phyloP scores from a whole-genome alignment of 2,888 invertebrate genomes.

The Smittia aterrima region DNA sequence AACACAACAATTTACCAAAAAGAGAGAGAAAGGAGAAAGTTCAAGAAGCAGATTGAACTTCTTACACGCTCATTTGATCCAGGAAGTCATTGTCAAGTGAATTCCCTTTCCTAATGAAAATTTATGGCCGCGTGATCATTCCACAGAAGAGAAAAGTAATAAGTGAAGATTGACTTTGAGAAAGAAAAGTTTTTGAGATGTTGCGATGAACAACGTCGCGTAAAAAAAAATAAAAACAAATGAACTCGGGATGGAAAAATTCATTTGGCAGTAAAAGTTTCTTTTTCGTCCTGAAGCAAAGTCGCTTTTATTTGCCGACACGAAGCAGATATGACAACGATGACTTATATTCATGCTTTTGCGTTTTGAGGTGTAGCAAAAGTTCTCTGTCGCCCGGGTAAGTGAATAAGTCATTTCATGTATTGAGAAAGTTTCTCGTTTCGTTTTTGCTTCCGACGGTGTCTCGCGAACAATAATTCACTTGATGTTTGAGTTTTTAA shows the following conservation, averaged over 20 bases:
- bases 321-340: constrained; percentile 24
- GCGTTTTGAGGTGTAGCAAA: constrained; percentile 16
- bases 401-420: constrained; percentile 25
- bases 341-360: neutral
- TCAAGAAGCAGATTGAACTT: too few relatives aligned
- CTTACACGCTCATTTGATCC: too few relatives aligned
- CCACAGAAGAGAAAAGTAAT: neutral
- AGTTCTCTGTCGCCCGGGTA: neutral
- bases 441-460: neutral
- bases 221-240: neutral
- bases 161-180: neutral
- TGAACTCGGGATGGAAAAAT: constrained; percentile 14
- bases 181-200: neutral
- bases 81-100: too few relatives aligned
- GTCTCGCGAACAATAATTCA: neutral
- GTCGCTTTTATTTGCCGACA: constrained; percentile 18
- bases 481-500: constrained; percentile 28
- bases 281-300: neutral
- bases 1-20: too few relatives aligned
- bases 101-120: too few relatives aligned
- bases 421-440: constrained; percentile 9
- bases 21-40: too few relatives aligned
- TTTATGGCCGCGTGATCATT: too few relatives aligned
- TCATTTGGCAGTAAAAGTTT: constrained; percentile 8
- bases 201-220: too few relatives aligned